Conservation (phyloP, 2,888 invertebrate species). For the Campoletis raptor region DNA sequence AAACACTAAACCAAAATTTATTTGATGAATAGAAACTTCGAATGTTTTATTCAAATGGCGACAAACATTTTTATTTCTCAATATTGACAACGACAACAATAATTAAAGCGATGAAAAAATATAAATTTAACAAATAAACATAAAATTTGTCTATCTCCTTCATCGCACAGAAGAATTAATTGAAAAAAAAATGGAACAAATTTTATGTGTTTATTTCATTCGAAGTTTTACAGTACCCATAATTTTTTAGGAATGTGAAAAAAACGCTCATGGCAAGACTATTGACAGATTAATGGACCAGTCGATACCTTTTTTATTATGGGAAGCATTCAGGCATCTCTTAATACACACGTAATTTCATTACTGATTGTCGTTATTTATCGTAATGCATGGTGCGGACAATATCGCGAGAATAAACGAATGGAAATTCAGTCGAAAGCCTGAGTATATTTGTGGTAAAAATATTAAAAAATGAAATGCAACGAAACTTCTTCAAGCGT, state of each 20-base stretch:
- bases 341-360: conserved; percentile 40
- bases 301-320: conserved; percentile 71
- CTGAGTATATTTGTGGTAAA: neutral
- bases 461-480: neutral
- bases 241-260: neutral
- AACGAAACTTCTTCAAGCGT: neutral
- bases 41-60: too few relatives aligned
- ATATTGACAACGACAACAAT: too few relatives aligned
- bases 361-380: conserved; percentile 36
- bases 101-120: too few relatives aligned
- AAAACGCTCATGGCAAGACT: neutral
- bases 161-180: too few relatives aligned
- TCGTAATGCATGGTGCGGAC: conserved; percentile 47
- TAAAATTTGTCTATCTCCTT: too few relatives aligned
- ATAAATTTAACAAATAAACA: too few relatives aligned
- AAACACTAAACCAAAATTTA: neutral
- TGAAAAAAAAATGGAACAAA: too few relatives aligned
- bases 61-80: too few relatives aligned
- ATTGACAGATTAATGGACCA: neutral
- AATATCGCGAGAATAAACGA: conserved; percentile 47
- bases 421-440: neutral
- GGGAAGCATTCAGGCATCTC: conserved; percentile 73
- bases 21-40: too few relatives aligned
- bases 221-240: too few relatives aligned
- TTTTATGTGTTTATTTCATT: too few relatives aligned